These are phyloP conservation scores for Amiota communis DNA, from an alignment of 2,888 invertebrate genomes.

Conservation along the genomic window DNA sequence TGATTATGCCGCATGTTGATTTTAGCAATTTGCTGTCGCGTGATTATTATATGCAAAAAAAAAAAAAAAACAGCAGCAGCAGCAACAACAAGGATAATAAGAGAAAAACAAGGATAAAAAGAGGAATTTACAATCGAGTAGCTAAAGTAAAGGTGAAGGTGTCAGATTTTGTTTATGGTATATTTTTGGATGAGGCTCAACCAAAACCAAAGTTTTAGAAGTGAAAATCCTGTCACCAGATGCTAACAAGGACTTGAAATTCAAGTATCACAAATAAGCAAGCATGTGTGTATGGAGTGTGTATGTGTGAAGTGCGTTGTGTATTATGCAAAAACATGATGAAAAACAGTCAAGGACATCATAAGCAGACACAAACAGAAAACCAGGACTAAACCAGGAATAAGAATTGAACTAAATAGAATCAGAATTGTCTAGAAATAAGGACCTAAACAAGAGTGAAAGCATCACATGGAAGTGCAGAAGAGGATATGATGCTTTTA, in stretches of 20 bases:
- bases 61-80: not conserved
- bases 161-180: no score
- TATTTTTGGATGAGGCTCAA: no score
- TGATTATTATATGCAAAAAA: slow-evolving; percentile 20
- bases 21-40: slow-evolving; percentile 15
- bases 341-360: slow-evolving; percentile 18
- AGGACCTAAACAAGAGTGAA: no score
- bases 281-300: not conserved
- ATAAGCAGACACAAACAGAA: not conserved
- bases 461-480: not conserved
- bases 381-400: no score
- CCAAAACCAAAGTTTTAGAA: no score
- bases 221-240: no score
- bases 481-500: not conserved
- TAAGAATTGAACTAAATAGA: no score
- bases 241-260: not conserved
- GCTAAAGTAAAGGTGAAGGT: no score
- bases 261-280: slow-evolving; percentile 6
- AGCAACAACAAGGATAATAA: no score
- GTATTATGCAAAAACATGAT: slow-evolving; percentile 25
- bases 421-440: no score
- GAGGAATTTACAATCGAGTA: no score
- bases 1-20: slow-evolving; percentile 19
- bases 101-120: no score
- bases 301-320: not conserved